phyloP scores from a whole-genome alignment of 2,797 vertebrate genomes.

The Smutsia temminckii region DNA sequence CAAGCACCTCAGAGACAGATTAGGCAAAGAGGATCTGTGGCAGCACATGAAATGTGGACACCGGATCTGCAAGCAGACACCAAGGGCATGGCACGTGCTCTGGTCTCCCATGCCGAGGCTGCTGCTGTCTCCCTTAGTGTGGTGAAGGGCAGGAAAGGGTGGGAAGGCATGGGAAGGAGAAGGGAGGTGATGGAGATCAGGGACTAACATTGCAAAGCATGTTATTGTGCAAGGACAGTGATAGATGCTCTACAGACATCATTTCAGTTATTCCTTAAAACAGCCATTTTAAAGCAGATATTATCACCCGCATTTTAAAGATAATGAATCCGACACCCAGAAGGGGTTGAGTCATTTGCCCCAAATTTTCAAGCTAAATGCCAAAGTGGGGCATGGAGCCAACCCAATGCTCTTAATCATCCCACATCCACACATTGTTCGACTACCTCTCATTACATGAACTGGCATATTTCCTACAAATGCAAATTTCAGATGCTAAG shows the following conservation, averaged over 20 bases:
- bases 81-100: accelerated
- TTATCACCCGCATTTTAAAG: neutral
- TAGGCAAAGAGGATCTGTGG: neutral
- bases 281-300: neutral
- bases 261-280: neutral
- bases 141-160: neutral
- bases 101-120: neutral
- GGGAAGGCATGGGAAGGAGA: neutral
- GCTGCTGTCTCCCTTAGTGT: neutral
- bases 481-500: slow-evolving; percentile 7
- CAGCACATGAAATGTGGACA: neutral
- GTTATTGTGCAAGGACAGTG: neutral
- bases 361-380: neutral
- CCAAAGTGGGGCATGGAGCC: neutral
- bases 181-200: neutral
- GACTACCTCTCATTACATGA: neutral
- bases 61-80: neutral
- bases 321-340: neutral
- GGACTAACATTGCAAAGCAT: neutral
- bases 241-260: neutral
- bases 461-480: slow-evolving; percentile 19
- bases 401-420: neutral
- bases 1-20: neutral
- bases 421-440: neutral
- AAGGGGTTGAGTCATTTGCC: neutral